Evolutionary conservation across 2,888 invertebrate genomes (phyloP), one percentile per base, ranked within the genome.

Genomic region (Stegophylla sp.): DNA sequence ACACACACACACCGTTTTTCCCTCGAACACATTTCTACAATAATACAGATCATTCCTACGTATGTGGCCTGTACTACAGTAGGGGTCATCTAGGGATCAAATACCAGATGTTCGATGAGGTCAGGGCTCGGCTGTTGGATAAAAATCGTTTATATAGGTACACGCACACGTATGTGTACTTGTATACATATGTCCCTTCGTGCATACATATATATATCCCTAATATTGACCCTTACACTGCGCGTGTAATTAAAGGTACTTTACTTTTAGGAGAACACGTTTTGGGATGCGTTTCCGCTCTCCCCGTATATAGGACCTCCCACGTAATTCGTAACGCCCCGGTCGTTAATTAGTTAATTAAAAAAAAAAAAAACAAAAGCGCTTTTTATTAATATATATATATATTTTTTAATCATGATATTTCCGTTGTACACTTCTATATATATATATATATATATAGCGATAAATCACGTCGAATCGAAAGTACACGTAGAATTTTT

Each of bases 71-170:
- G 34, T 34, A 34, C 34, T 7, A 3, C 34, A 7, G 34, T 7
- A 7, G 41, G 53, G 75, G 75, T 76, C 64, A 23, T 76, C 43
- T 23, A 26, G 51, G 64, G 51, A 43, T n/a, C n/a, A n/a, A n/a
- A n/a, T 20, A 51, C 53, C 79, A 79, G 69, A 79, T 79, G 79
- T 79, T 48, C 79, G 61, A 61, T 41, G 61, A 61, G 79, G 61
- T 79, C 61, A 71, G 69, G 10, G 26, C 64, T 12, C 23, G 51
- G n/a, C 23, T 12, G 66, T 53, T 13, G 41, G n/a, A 66, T 43
- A 48, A 64, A 75, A 74, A 48, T 7, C 51, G 51, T 59, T 59
- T 1, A 17, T 17, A 66, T n/a, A 28, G 34, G 34, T 34, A 34
- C 4, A 7, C 34, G 7, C 7, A 5, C 4, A 7, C 34, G 34